Evolutionary conservation across 2,797 vertebrate genomes (phyloP), one percentile per base, ranked within the genome.

Genomic region (Avahi laniger): DNA sequence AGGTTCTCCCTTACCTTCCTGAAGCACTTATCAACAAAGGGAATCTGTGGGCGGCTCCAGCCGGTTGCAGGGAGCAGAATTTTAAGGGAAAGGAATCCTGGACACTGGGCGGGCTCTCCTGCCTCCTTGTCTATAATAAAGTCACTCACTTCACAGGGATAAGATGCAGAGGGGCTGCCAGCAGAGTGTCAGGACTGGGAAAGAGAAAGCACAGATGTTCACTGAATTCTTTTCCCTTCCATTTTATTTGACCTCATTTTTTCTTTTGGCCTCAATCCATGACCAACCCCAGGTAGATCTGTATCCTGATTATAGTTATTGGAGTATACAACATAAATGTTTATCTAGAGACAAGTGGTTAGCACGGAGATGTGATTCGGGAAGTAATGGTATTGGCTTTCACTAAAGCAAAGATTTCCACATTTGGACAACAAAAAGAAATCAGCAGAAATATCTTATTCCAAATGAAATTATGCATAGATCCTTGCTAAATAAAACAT

Each of bases 321-420:
- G 82, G 94, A 94, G 93, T 79, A 86, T 0, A 96, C 69, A 92
- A 46, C 61, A 57, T 20, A 94, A 96, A 96, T 59, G 52, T 54
- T 93, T 48, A 85, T n/a, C 63, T 70, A 48, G 57, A 52, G 67
- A 67, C 7, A 13, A 78, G n/a, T 17, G 86, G 35, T 41, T n/a
- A 86, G 38, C 12, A 38, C 17, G 26, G 48, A 86, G 46, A 54
- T 20, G 14, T 18, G 30, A 87, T 89, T 79, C 10, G 10, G 63
- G 13, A 91, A 76, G 35, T 41, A 33, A 86, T 0, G 9, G 7
- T 75, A 30, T 54, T 87, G 48, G 61, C n/a, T 90, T 82, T 95
- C n/a, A 41, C n/a, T 14, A 48, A 78, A 65, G 30, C 63, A 82
- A 78, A 90, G 14, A 12, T 78, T 82, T 41, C 75, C 52, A 61